Evolutionary conservation across 1,140 invertebrate genomes (phyloP), one percentile per base, ranked within the genome.

Genomic region (Euura lappo): DNA sequence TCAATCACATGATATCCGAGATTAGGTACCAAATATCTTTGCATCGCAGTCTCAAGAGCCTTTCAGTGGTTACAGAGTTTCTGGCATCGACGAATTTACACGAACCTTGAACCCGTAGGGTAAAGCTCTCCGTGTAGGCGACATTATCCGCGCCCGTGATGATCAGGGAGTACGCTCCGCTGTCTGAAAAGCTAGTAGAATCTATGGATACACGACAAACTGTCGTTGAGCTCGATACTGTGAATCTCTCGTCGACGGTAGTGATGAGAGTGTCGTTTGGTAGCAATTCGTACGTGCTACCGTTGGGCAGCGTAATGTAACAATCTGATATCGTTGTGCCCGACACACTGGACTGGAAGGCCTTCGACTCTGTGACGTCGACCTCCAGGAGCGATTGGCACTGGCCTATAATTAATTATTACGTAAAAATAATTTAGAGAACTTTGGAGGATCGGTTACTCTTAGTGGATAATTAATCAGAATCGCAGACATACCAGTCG

Each of bases 181-280:
- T 68, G 28, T 68, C 66, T 28, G 66, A 28, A 42, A 68, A 68
- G 4, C 8, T 44, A 28, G 66, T 68, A 4, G 44, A 4, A 8
- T 68, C 66, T 4, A 68, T 68, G 66, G 66, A 42, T 8, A 68
- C 3, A 68, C 66, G 11, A 44, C 66, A 68, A 3, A n/a, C 13
- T 4, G 42, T 28, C 8, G 8, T 42, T 11, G 13, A 28, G 28
- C 66, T 44, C 8, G 66, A 68, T 11, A 68, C 13, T 28, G 66
- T 42, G 44, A 13, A 68, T 42, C 66, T 68, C 28, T 44, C 66
- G 28, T 68, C 44, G 10, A 68, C 8, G 8, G 28, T 8, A 11
- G 13, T 8, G 11, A 68, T 68, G 28, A 68, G 66, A 68, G 28
- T 68, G 28, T 28, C 44, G 28, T 68, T 68, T 13, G 66, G 66